Evolutionary conservation across 92 coral and sea anemone genomes (phyloP).

Genomic region (Desmophyllum pertusum): DNA sequence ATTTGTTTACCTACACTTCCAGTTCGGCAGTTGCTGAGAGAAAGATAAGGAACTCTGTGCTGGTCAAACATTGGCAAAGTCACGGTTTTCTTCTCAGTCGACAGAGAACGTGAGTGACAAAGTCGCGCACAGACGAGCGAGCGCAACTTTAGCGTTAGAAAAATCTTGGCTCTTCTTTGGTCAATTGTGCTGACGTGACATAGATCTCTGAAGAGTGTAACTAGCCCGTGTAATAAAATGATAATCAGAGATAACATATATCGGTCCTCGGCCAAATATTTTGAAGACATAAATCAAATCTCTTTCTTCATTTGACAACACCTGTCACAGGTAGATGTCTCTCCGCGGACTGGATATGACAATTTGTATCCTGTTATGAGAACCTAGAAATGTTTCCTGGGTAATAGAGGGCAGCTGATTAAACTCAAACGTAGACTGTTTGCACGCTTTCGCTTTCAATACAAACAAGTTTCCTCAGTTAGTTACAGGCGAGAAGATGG

Average conservation of each 20-base stretch:
- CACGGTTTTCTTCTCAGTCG: no score
- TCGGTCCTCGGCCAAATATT: background rate
- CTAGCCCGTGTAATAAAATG: background rate
- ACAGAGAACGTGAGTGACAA: no score
- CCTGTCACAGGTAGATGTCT: conserved; percentile 24
- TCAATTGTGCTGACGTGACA: background rate
- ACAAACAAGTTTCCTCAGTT: background rate
- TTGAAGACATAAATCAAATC: conserved; percentile 28
- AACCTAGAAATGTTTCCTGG: background rate
- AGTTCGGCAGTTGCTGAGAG: no score
- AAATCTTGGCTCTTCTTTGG: background rate
- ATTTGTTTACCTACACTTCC: no score
- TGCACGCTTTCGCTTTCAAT: background rate
- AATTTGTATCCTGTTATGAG: conserved; percentile 4
- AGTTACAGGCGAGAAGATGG: background rate
- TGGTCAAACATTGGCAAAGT: no score
- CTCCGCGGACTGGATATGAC: background rate
- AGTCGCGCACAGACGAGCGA: no score
- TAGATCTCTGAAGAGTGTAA: background rate
- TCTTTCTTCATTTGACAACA: background rate
- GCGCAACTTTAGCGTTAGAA: background rate
- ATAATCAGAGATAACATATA: conserved; percentile 1
- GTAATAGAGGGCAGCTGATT: conserved; percentile 11
- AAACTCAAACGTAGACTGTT: background rate
- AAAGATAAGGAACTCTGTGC: no score